Percentiles rank a stretch among this genome's conserved stretches.
Evolutionary conservation across 1,140 invertebrate genomes (phyloP).

Genomic region (Cecropterus lyciades): DNA sequence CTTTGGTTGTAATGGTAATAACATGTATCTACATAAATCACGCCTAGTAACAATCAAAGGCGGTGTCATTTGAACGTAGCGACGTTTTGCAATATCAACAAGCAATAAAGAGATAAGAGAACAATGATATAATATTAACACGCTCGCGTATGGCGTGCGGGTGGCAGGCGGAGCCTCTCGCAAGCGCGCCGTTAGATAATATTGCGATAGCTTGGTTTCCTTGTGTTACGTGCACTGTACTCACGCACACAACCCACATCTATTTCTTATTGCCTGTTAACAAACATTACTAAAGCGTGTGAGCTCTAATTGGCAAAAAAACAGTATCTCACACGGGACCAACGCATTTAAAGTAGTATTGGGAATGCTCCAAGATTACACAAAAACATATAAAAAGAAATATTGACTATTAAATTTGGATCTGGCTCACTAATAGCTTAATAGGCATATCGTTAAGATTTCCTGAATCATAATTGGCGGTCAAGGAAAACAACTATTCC

Average conservation of each 20-base stretch:
- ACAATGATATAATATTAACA: constrained; percentile 42
- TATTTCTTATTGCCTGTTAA: constrained; percentile 50
- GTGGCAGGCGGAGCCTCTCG: constrained; percentile 33
- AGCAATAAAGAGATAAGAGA: constrained; percentile 42
- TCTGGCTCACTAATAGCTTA: constrained; percentile 45
- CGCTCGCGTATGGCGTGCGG: constrained; percentile 13
- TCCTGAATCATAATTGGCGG: constrained; percentile 60
- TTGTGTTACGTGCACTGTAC: constrained; percentile 61
- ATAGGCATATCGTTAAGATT: constrained; percentile 56
- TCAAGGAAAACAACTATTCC: constrained; percentile 76
- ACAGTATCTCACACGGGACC: constrained; percentile 19
- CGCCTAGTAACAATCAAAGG: constrained; percentile 2
- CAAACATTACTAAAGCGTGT: constrained; percentile 43
- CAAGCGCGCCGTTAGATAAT: constrained; percentile 66
- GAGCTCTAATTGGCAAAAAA: constrained; percentile 27
- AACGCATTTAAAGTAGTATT: neutral
- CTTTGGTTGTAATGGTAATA: neutral
- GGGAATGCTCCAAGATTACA: neutral
- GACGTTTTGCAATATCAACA: constrained; percentile 39
- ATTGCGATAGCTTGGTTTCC: constrained; percentile 62
- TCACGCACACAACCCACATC: constrained; percentile 47
- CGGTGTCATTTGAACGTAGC: constrained; percentile 20
- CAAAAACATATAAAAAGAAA: constrained; percentile 3
- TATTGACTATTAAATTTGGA: constrained; percentile 33
- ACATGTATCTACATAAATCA: neutral